phyloP scores from a whole-genome alignment of 2,113 vertebrate genomes.

The Morone saxatilis region DNA sequence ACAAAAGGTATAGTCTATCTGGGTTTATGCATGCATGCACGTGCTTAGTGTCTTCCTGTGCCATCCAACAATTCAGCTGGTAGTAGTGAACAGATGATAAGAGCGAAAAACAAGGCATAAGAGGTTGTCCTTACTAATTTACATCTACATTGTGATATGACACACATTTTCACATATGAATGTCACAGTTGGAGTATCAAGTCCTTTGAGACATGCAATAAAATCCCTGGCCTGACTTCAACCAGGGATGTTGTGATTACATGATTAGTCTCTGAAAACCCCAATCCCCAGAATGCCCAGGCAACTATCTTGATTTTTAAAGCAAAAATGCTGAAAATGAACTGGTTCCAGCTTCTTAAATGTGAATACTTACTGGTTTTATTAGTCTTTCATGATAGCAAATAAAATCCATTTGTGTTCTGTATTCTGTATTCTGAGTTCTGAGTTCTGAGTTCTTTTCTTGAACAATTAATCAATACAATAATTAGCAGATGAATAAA shows the following conservation, averaged over 20 bases:
- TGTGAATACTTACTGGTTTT: neutral
- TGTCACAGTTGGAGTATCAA: neutral
- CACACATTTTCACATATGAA: neutral
- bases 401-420: neutral
- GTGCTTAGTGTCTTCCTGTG: neutral
- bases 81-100: neutral
- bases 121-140: neutral
- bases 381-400: neutral
- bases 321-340: neutral
- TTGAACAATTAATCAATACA: neutral
- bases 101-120: neutral
- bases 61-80: neutral
- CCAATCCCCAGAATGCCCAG: neutral
- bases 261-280: neutral
- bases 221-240: neutral
- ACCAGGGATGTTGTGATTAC: neutral
- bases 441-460: neutral
- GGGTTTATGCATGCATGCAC: neutral
- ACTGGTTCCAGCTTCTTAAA: neutral
- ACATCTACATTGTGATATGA: neutral
- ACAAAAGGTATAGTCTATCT: slow-evolving; percentile 7
- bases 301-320: neutral
- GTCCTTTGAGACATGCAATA: neutral
- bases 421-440: neutral
- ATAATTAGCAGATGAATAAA: no score